Conservation (phyloP, 2,888 invertebrate species). For the Plebejus argus region DNA sequence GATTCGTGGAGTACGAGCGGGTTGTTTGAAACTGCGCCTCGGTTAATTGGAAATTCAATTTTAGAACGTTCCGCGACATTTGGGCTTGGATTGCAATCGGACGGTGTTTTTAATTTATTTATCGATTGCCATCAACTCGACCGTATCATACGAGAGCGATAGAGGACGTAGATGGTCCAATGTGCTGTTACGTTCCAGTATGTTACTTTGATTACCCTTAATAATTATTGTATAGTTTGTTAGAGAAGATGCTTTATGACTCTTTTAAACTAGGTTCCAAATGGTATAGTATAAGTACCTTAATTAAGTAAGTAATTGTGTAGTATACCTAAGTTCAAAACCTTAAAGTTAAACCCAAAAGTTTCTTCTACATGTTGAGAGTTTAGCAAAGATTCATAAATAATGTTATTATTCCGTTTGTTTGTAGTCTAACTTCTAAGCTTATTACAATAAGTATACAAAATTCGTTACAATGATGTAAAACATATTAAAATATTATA, state of each 20-base stretch:
- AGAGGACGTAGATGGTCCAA: not conserved
- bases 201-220: not conserved
- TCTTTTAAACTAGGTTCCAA: too few species aligned
- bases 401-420: too few species aligned
- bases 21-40: slow-evolving; percentile 36
- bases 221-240: too few species aligned
- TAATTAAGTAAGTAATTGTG: too few species aligned
- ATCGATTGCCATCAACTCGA: slow-evolving; percentile 28
- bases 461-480: not conserved
- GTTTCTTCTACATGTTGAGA: too few species aligned
- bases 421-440: too few species aligned
- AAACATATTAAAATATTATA: not conserved
- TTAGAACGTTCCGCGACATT: slow-evolving; percentile 45
- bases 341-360: too few species aligned
- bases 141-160: slow-evolving; percentile 28
- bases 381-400: too few species aligned
- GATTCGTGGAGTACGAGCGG: slow-evolving; percentile 34
- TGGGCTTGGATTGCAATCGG: slow-evolving; percentile 42
- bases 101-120: slow-evolving; percentile 36
- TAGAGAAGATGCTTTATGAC: too few species aligned
- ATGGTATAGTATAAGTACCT: too few species aligned
- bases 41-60: slow-evolving; percentile 51
- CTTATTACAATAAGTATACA: too few species aligned
- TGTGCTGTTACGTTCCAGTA: not conserved
- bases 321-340: too few species aligned